Conservation (phyloP, 37 sponge, comb jelly and placozoan species). For the Chondrilla cf. caribensis region DNA sequence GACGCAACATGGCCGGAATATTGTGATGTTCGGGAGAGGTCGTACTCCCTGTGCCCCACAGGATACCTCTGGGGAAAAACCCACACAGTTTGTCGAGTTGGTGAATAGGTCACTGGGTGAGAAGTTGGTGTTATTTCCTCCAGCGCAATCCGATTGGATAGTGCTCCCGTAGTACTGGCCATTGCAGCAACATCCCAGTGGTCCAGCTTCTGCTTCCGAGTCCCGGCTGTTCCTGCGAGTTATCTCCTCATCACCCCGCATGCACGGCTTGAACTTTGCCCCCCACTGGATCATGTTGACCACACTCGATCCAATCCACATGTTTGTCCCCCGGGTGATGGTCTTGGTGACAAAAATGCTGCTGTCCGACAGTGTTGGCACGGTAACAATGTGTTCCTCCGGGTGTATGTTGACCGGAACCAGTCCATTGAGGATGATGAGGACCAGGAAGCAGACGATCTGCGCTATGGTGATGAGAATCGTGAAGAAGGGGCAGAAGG, state of each 20-base stretch:
- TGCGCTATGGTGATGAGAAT: slow-evolving; percentile 69
- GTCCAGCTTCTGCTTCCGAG: neutral
- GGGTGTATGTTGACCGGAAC: slow-evolving; percentile 50
- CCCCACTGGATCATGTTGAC: slow-evolving; percentile 71
- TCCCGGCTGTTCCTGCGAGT: slow-evolving; percentile 19
- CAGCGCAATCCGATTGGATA: slow-evolving; percentile 6
- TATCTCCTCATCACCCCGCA: slow-evolving; percentile 85
- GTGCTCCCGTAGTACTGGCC: slow-evolving; percentile 41
- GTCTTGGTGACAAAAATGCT: slow-evolving; percentile 33
- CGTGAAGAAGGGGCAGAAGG: slow-evolving; percentile 89
- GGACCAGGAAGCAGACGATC: slow-evolving; percentile 47
- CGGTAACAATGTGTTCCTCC: neutral
- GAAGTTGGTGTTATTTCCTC: neutral
- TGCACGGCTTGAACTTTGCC: slow-evolving; percentile 93
- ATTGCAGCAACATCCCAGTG: slow-evolving; percentile 62
- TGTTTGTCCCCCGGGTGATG: slow-evolving; percentile 54
- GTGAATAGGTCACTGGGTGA: neutral
- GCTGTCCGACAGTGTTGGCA: slow-evolving; percentile 36
- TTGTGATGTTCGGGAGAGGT: neutral
- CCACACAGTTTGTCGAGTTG: neutral
- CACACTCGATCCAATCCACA: slow-evolving; percentile 87
- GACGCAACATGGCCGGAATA: slow-evolving; percentile 88
- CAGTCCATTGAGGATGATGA: slow-evolving; percentile 31
- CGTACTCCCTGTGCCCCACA: neutral
- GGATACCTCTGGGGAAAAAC: neutral